Evolutionary conservation across 2,888 invertebrate genomes (phyloP).

Genomic region (Volucella zonaria): DNA sequence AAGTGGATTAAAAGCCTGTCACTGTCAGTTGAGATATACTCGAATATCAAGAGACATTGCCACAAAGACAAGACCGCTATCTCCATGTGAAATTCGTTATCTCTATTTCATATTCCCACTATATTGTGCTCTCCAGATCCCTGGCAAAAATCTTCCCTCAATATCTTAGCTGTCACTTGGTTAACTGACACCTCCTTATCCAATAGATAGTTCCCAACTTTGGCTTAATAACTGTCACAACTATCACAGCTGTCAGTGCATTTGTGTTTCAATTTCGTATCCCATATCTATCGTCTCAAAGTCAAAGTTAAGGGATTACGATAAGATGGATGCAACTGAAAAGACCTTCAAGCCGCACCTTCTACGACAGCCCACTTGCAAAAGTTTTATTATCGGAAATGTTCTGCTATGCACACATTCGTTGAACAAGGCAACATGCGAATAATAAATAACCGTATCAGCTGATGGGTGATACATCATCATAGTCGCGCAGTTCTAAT

Average conservation of each 20-base stretch:
- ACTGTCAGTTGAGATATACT: too few relatives aligned
- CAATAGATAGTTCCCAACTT: neutral
- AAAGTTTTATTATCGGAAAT: slow-evolving; percentile 2
- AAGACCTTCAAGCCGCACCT: neutral
- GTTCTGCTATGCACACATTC: neutral
- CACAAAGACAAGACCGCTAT: too few relatives aligned
- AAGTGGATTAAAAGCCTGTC: too few relatives aligned
- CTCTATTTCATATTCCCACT: too few relatives aligned
- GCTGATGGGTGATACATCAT: slow-evolving; percentile 15
- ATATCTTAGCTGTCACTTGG: too few relatives aligned
- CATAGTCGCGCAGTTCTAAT: neutral
- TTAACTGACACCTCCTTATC: too few relatives aligned
- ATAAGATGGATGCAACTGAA: slow-evolving; percentile 6
- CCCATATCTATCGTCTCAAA: too few relatives aligned
- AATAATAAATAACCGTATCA: slow-evolving; percentile 18
- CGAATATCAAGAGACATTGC: too few relatives aligned
- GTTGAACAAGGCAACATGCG: neutral
- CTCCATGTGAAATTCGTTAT: too few relatives aligned
- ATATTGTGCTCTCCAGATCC: too few relatives aligned
- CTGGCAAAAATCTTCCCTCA: too few relatives aligned
- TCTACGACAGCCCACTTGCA: neutral
- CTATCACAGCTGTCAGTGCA: neutral
- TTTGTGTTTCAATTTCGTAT: neutral
- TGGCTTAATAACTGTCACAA: neutral
- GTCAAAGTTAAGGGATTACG: slow-evolving; percentile 17